Evolutionary conservation across 35 echinoderm and acorn worm species (phyloP).

Genomic region (Apostichopus californicus): DNA sequence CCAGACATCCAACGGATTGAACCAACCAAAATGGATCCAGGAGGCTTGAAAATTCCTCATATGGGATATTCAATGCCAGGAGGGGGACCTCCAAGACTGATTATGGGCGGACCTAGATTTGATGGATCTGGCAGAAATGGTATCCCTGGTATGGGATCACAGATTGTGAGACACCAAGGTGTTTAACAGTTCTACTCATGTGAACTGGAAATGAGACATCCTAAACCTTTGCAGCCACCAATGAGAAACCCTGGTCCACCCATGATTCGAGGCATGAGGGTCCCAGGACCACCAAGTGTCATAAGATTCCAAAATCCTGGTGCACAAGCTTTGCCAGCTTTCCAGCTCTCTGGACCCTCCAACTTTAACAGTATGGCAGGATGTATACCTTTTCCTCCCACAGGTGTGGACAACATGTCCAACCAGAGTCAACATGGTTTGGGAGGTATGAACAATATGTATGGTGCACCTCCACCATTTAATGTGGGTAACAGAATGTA

Average conservation of each 20-base stretch:
- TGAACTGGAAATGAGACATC: constrained; percentile 16
- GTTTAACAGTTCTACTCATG: constrained; percentile 29
- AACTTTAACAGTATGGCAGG: no score
- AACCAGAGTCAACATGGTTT: not conserved
- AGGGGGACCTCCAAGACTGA: not conserved
- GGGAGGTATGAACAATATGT: constrained; percentile 23
- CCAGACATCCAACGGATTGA: no score
- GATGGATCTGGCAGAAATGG: not conserved
- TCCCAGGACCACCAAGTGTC: not conserved
- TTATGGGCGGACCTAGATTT: not conserved
- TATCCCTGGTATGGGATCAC: not conserved
- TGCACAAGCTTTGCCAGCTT: not conserved
- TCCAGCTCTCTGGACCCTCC: no score
- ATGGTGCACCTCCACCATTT: not conserved
- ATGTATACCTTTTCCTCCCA: constrained; percentile 19
- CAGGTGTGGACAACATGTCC: not conserved
- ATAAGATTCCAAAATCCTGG: not conserved
- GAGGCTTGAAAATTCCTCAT: no score
- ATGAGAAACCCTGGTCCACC: constrained; percentile 3
- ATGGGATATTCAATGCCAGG: no score
- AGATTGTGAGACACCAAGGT: not conserved
- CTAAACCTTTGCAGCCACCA: not conserved
- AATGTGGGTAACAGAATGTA: constrained; percentile 34
- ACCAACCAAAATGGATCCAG: no score
- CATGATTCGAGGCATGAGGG: constrained; percentile 22